Conservation (phyloP, 2,888 invertebrate genomes). For the Artemia sinica region DNA sequence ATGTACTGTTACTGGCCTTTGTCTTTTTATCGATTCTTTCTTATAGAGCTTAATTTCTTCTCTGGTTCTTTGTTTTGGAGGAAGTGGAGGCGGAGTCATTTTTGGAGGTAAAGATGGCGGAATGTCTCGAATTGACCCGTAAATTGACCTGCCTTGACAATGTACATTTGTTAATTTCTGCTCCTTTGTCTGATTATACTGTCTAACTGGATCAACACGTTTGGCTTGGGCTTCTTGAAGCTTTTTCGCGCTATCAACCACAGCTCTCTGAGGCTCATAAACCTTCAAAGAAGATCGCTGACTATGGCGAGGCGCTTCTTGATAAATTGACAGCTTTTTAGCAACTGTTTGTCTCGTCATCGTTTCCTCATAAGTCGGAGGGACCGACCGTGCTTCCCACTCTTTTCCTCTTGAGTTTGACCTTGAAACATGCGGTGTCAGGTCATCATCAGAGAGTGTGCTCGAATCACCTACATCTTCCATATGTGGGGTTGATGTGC, state of each 20-base stretch:
- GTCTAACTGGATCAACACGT: slow-evolving; percentile 27
- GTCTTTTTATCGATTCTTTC: slow-evolving; percentile 3
- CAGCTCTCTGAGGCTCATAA: neutral
- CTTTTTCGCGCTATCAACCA: slow-evolving; percentile 7
- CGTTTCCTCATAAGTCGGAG: slow-evolving; percentile 29
- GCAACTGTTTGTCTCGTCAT: slow-evolving; percentile 25
- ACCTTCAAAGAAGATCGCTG: neutral
- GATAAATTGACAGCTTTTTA: slow-evolving; percentile 22
- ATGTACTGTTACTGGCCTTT: slow-evolving; percentile 21
- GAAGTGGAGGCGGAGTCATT: slow-evolving; percentile 26
- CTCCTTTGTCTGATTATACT: slow-evolving; percentile 28
- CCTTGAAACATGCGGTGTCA: slow-evolving; percentile 35
- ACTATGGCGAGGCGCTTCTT: neutral
- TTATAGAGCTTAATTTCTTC: slow-evolving; percentile 12
- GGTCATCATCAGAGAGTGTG: slow-evolving; percentile 36
- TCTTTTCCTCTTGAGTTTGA: slow-evolving; percentile 36
- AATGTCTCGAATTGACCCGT: neutral
- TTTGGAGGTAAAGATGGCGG: slow-evolving; percentile 27
- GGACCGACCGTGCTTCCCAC: slow-evolving; percentile 26
- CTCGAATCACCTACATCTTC: slow-evolving; percentile 31
- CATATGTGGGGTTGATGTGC: slow-evolving; percentile 29
- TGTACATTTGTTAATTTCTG: slow-evolving; percentile 22
- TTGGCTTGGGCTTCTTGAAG: slow-evolving; percentile 27
- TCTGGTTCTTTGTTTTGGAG: slow-evolving; percentile 26
- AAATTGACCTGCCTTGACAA: slow-evolving; percentile 22